Evolutionary conservation across 2,888 invertebrate genomes (phyloP), one percentile per base, ranked within the genome.

Genomic region (Ypsolopha scabrella): DNA sequence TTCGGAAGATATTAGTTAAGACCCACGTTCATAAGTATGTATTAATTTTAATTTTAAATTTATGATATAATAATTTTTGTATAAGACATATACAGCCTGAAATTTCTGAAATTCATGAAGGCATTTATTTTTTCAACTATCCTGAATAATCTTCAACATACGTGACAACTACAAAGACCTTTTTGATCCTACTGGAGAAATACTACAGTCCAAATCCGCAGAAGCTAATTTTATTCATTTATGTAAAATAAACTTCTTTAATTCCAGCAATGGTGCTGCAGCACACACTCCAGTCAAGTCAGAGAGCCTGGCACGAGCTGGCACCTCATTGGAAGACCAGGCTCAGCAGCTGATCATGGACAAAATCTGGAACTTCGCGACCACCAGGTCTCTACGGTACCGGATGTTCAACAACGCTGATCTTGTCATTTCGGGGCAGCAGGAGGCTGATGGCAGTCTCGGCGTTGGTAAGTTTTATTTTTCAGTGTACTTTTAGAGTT

Each of bases 401-500:
- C 91, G 91, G 70, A 87, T 94, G 54, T 77, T 93, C 33, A 93
- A 94, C 34, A 93, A 92, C 57, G 92, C 94, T 13, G 94, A 95
- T 61, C 88, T 95, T 7, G 91, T 94, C 36, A 80, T 94, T 37
- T 89, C 92, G 48, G 91, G 94, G 45, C 89, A 88, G 48, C 90
- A 91, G 6, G 89, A 90, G 54, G 90, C 90, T 36, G 92, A 91
- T 58, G 92, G 92, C 8, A 89, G 90, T 43, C 74, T 93, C 57
- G 92, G 91, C 60, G 85, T 93, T 52, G 92, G 87, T 87, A 45
- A 70, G 80, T 46, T 45, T 13, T 13, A 35, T 11, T 7, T 36
- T 45, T 24, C 24, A 24, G 2, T 4, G 2, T 3, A 24, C 24
- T 24, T 24, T 24, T 24, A 24, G n/a, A n/a, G n/a, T n/a, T n/a